phyloP scores from a whole-genome alignment of 2,888 invertebrate genomes.

The Tineola bisselliella region DNA sequence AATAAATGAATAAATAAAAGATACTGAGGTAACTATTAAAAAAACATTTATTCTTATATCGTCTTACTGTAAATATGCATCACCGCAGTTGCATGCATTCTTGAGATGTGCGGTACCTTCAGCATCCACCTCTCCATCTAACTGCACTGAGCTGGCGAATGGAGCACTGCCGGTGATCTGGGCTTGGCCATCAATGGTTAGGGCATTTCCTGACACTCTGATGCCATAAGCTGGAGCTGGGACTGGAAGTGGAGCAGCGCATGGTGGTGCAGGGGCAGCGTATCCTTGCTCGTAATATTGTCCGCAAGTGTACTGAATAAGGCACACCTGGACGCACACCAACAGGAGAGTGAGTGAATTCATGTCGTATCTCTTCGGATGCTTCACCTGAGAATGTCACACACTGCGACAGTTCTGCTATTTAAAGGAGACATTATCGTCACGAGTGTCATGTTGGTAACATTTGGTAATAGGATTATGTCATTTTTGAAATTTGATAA shows the following conservation, averaged over 20 bases:
- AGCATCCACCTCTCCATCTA: constrained; percentile 26
- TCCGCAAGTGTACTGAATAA: not conserved
- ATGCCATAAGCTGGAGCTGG: constrained; percentile 20
- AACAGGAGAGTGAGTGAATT: constrained; percentile 9
- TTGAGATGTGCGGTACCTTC: constrained; percentile 21
- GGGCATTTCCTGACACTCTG: constrained; percentile 23
- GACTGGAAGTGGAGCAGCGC: too few relatives aligned
- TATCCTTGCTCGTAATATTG: not conserved
- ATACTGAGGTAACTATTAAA: too few relatives aligned
- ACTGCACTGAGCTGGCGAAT: constrained; percentile 29
- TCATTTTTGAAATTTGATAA: not conserved
- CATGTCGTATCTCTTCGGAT: constrained; percentile 12
- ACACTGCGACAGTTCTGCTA: not conserved
- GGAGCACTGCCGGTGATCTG: constrained; percentile 29
- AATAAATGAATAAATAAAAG: too few relatives aligned
- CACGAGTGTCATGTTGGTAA: not conserved
- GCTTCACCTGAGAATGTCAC: not conserved
- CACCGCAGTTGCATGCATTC: constrained; percentile 16
- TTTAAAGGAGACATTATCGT: not conserved
- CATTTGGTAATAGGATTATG: not conserved
- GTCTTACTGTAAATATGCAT: not conserved
- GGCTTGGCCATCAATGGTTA: constrained; percentile 25
- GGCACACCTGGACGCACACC: constrained; percentile 3
- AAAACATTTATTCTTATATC: too few relatives aligned
- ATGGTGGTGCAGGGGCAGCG: not conserved